These are phyloP conservation scores for Torymus auratus DNA, from an alignment of 2,888 invertebrate genomes.

Conservation along the genomic window DNA sequence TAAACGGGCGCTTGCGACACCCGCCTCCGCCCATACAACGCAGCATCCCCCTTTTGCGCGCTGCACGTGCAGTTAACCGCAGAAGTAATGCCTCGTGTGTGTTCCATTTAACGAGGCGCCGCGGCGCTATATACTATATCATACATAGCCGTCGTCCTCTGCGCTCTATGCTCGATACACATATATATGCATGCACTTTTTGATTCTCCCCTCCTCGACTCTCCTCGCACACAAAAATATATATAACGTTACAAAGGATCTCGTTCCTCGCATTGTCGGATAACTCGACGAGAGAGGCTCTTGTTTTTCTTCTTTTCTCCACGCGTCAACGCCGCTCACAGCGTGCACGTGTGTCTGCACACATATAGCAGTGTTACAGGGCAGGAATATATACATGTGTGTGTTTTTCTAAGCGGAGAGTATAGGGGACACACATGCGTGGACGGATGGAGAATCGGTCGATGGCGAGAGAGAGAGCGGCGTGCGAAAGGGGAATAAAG, in stretches of 20 bases:
- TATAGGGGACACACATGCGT: too few relatives aligned
- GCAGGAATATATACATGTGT: too few relatives aligned
- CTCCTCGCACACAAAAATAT: too few relatives aligned
- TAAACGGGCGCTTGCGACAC: too few relatives aligned
- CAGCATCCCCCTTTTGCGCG: background rate
- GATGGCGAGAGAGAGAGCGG: too few relatives aligned
- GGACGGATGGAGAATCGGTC: too few relatives aligned
- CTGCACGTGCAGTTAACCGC: conserved; percentile 28
- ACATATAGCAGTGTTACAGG: too few relatives aligned
- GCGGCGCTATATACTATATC: background rate
- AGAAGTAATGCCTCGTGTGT: conserved; percentile 33
- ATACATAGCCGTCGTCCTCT: background rate
- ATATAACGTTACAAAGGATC: conserved; percentile 36
- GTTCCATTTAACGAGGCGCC: conserved; percentile 44
- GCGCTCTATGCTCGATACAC: conserved; percentile 14
- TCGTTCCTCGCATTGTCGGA: conserved; percentile 30
- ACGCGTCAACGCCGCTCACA: too few relatives aligned
- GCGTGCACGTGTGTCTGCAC: too few relatives aligned
- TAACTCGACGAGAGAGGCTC: background rate
- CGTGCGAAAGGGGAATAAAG: too few relatives aligned
- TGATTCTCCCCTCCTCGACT: background rate
- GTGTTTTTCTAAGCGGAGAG: too few relatives aligned
- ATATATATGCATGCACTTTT: background rate
- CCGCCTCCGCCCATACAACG: background rate
- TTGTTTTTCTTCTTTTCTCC: too few relatives aligned